Evolutionary conservation across 2,888 invertebrate species (phyloP).

Genomic region (Sceliomorpha sp.): DNA sequence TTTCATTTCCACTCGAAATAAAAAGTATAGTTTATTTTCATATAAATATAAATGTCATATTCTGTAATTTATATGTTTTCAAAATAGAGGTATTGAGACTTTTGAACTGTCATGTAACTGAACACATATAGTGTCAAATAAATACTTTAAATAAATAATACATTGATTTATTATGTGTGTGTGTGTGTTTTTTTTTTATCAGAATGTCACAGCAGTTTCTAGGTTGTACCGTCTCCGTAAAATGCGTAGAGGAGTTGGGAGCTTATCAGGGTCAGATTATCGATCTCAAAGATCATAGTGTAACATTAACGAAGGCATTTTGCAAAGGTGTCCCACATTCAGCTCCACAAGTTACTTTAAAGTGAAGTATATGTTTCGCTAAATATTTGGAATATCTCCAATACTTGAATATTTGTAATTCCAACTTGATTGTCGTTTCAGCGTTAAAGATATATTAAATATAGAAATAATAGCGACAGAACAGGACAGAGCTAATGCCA

Average conservation of each 20-base stretch:
- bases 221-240: slow-evolving; percentile 91
- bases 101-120: too few species aligned
- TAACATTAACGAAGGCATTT: slow-evolving; percentile 90
- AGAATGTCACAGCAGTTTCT: slow-evolving; percentile 76
- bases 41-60: too few species aligned
- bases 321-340: slow-evolving; percentile 88
- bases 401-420: slow-evolving; percentile 2
- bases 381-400: slow-evolving; percentile 5
- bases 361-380: slow-evolving; percentile 78
- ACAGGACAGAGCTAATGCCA: slow-evolving; percentile 75
- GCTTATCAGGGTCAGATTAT: slow-evolving; percentile 91
- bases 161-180: too few species aligned
- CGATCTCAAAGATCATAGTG: slow-evolving; percentile 86
- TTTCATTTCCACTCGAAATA: too few species aligned
- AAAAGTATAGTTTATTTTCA: too few species aligned
- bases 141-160: too few species aligned
- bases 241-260: slow-evolving; percentile 88
- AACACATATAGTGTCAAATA: too few species aligned
- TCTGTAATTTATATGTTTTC: too few species aligned
- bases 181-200: too few species aligned
- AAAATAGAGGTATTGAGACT: too few species aligned
- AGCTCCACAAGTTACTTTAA: slow-evolving; percentile 84
- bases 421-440: slow-evolving; percentile 73
- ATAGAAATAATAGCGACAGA: slow-evolving; percentile 88
- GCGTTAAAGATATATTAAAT: slow-evolving; percentile 87